These are phyloP conservation scores for Collichthys lucidus DNA, from an alignment of 2,113 vertebrate species.

Conservation along the genomic window DNA sequence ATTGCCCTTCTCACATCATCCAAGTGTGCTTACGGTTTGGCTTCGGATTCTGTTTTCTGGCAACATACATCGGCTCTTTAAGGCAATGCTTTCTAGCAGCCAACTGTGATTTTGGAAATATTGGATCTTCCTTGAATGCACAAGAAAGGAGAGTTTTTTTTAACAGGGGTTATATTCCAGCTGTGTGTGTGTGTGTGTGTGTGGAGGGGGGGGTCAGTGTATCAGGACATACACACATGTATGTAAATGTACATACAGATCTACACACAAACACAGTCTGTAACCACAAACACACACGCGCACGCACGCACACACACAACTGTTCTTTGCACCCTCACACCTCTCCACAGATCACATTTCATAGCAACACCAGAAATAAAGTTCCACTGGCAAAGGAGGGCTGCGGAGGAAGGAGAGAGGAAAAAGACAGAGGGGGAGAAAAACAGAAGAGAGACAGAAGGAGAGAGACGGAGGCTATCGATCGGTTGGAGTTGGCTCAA, in stretches of 20 bases:
- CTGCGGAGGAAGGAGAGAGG: slow-evolving; percentile 32
- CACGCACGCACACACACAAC: slow-evolving; percentile 51
- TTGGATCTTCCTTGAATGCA: not conserved
- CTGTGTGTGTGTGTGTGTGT: not conserved
- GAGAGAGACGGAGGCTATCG: slow-evolving; percentile 56
- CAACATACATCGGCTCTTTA: not conserved
- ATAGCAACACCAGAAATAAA: slow-evolving; percentile 73
- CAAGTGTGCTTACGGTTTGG: not conserved
- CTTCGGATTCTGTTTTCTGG: not conserved
- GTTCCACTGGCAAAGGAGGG: slow-evolving; percentile 57
- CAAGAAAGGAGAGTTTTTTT: not conserved
- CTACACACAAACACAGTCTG: not conserved
- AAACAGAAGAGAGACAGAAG: slow-evolving; percentile 29
- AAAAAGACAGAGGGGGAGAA: slow-evolving; percentile 23
- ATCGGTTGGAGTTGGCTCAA: slow-evolving; percentile 72
- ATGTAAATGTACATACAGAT: not conserved
- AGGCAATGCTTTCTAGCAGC: not conserved
- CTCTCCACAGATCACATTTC: slow-evolving; percentile 71
- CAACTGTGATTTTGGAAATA: not conserved
- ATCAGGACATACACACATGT: not conserved
- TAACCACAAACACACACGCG: slow-evolving; percentile 1
- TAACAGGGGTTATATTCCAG: slow-evolving; percentile 3
- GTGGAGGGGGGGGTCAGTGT: too few species aligned
- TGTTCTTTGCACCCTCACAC: slow-evolving; percentile 57
- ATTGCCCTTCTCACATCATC: not conserved